Base-by-base conservation (phyloP, 2,113 vertebrate species). In the Scomber japonicus region DNA sequence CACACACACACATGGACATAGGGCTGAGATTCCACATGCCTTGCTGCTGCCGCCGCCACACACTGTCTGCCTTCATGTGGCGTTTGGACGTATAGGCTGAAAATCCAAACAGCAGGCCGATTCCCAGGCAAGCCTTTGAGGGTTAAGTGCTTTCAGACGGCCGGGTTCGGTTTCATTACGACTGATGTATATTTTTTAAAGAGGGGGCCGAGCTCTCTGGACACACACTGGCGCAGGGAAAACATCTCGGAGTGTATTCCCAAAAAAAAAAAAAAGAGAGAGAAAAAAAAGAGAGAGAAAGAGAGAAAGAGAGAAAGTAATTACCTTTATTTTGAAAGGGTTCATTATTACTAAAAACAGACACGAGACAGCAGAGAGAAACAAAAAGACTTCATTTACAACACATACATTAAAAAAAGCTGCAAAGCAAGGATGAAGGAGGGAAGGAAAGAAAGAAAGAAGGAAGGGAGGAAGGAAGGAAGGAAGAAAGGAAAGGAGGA, bases 91-190 rank as follows among this genome's bases (percentile, higher is more conserved):
- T 57, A 78, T 24, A 44, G 80, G 71, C 87, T 83, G 85, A 24
- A 81, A 85, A 79, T 86, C 78, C 35, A 59, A 77, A 88, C 72
- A 81, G 67, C 78, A 27, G 71, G 76, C 78, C 78, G n/a, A 56
- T 87, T 89, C 80, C 75, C 78, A 72, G 85, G 64, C 78, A 59
- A 62, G 71, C 78, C 78, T 81, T 84, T 76, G 60, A 89, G 82
- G 79, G 86, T 87, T 93, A 93, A 93, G 82, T 89, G 85, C 74
- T 92, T 87, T 92, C 91, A 92, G 86, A 78, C 75, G 71, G 17
- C 63, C 24, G 79, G 89, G 45, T 87, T 80, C 12, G n/a, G 64
- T 92, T 90, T 89, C 89, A 89, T 83, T 75, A 75, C 59, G 46
- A 70, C 68, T 65, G 21, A 61, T 93, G 88, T 94, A 86, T 93